phyloP scores from a whole-genome alignment of 2,797 vertebrate genomes.

The Lutjanus argentimaculatus region DNA sequence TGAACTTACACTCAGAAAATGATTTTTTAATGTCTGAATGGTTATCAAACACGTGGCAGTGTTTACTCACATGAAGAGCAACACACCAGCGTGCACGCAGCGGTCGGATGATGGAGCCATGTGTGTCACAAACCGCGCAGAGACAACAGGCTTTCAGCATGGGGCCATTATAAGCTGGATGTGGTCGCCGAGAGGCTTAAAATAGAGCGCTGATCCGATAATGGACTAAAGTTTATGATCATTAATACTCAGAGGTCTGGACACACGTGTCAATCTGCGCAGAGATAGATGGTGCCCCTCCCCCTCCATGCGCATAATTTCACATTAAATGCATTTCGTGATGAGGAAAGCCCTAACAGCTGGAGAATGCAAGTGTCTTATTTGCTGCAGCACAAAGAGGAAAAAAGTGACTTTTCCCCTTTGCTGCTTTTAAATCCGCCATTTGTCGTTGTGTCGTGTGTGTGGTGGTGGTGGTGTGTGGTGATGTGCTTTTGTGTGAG shows the following conservation, averaged over 20 bases:
- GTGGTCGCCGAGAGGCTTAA: constrained; percentile 70
- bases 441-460: too few species aligned
- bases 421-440: constrained; percentile 33
- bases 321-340: constrained; percentile 27
- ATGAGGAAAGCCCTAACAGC: constrained; percentile 37
- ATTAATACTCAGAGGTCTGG: constrained; percentile 76
- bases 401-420: constrained; percentile 31
- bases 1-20: not conserved
- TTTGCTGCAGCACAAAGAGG: not conserved
- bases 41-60: constrained; percentile 5
- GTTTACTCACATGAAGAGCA: constrained; percentile 32
- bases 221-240: constrained; percentile 80
- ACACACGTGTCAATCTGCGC: constrained; percentile 59
- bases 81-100: constrained; percentile 24
- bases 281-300: constrained; percentile 13
- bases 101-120: constrained; percentile 24
- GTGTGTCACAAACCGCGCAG: constrained; percentile 30
- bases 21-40: not conserved
- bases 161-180: constrained; percentile 70
- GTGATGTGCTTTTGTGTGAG: not conserved
- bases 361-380: constrained; percentile 19
- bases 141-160: constrained; percentile 48
- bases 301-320: not conserved
- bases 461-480: not conserved
- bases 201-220: constrained; percentile 79